Evolutionary conservation across 2,113 vertebrate species (phyloP).

Genomic region (Proteles cristata): DNA sequence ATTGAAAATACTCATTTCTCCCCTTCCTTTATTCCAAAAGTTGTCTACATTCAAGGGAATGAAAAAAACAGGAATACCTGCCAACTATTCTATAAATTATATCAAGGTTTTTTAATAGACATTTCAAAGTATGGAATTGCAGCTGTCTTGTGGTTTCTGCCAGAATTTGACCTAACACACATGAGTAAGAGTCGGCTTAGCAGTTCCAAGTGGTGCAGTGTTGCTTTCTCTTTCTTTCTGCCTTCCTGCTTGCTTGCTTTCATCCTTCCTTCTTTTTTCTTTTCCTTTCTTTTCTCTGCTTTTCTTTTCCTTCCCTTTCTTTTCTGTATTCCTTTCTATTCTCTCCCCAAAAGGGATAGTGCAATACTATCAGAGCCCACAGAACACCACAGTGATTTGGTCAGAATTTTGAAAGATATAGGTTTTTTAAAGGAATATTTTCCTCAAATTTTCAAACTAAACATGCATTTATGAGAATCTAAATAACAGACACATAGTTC

Average conservation of each 20-base stretch:
- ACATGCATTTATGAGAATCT: slow-evolving; percentile 31
- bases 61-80: neutral
- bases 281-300: too few species aligned
- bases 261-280: neutral
- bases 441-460: slow-evolving; percentile 61
- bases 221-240: neutral
- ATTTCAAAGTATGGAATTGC: slow-evolving; percentile 62
- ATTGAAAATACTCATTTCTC: slow-evolving; percentile 21
- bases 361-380: neutral
- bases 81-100: slow-evolving; percentile 58
- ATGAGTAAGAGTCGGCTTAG: neutral
- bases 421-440: slow-evolving; percentile 56
- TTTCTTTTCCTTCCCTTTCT: neutral
- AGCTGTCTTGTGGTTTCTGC: slow-evolving; percentile 57
- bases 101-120: slow-evolving; percentile 54
- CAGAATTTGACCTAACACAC: slow-evolving; percentile 60
- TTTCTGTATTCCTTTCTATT: neutral
- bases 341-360: neutral
- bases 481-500: slow-evolving; percentile 55
- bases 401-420: slow-evolving; percentile 49
- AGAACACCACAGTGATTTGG: slow-evolving; percentile 49
- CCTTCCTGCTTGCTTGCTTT: too few species aligned
- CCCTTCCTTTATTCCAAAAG: slow-evolving; percentile 41
- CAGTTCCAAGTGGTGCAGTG: slow-evolving; percentile 47
- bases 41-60: slow-evolving; percentile 47